Conservation (phyloP, 2,888 invertebrate species). For the Rhorus exstirpatorius region DNA sequence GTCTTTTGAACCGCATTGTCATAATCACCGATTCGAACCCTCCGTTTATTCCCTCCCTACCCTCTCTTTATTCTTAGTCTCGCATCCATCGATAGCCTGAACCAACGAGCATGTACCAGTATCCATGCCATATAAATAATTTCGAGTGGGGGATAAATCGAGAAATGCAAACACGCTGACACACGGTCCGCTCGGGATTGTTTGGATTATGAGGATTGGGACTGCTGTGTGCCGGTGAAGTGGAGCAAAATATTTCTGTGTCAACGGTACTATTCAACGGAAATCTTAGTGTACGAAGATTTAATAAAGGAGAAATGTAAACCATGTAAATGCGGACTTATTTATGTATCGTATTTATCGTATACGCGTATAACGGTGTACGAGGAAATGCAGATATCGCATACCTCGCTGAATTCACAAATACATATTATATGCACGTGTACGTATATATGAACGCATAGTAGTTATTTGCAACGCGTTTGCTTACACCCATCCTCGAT, state of each 20-base stretch:
- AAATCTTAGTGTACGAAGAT: slow-evolving; percentile 25
- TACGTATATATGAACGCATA: neutral
- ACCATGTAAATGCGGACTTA: slow-evolving; percentile 47
- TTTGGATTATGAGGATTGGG: neutral
- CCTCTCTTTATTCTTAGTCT: neutral
- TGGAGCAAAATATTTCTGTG: slow-evolving; percentile 29
- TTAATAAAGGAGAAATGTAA: slow-evolving; percentile 59
- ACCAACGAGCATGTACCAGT: neutral
- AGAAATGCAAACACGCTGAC: slow-evolving; percentile 18
- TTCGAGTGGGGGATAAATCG: neutral
- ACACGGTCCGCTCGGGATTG: neutral
- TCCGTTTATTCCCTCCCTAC: neutral
- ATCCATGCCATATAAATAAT: neutral
- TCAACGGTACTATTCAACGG: neutral
- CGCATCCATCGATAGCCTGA: neutral
- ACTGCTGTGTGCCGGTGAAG: slow-evolving; percentile 22
- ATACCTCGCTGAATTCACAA: slow-evolving; percentile 44
- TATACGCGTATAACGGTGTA: slow-evolving; percentile 33
- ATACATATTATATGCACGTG: neutral
- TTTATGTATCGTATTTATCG: slow-evolving; percentile 40
- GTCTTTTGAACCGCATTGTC: neutral
- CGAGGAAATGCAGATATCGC: slow-evolving; percentile 45
- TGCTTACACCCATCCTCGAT: slow-evolving; percentile 40
- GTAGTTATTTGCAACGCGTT: slow-evolving; percentile 61
- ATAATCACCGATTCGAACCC: neutral